Evolutionary conservation across 92 coral and sea anemone genomes (phyloP).

Genomic region (Umimayanthus kanabou): DNA sequence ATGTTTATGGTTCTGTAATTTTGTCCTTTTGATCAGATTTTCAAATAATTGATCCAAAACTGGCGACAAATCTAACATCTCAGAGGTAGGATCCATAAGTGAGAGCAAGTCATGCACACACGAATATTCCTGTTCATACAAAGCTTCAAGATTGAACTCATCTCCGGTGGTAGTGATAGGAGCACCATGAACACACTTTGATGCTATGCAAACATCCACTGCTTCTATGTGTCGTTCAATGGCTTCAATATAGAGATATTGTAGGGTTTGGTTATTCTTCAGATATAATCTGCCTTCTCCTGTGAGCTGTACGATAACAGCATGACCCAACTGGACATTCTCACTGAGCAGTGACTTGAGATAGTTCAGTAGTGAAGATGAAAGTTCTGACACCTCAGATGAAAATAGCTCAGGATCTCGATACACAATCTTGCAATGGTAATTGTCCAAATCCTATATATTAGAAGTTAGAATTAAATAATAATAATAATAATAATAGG

Average conservation of each 20-base stretch:
- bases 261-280: slow-evolving; percentile 77
- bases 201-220: slow-evolving; percentile 34
- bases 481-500: not conserved
- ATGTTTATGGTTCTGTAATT: slow-evolving; percentile 18
- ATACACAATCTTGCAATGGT: slow-evolving; percentile 83
- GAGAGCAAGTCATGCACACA: slow-evolving; percentile 72
- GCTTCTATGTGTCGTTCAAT: slow-evolving; percentile 57
- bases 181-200: not conserved
- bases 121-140: slow-evolving; percentile 15
- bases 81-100: slow-evolving; percentile 71
- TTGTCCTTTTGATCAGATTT: slow-evolving; percentile 61
- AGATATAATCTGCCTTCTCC: slow-evolving; percentile 64
- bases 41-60: slow-evolving; percentile 67
- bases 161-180: slow-evolving; percentile 7
- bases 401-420: slow-evolving; percentile 64
- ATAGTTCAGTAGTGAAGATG: slow-evolving; percentile 62
- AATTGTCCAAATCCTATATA: slow-evolving; percentile 86
- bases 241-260: slow-evolving; percentile 65
- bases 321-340: slow-evolving; percentile 82
- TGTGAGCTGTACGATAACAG: slow-evolving; percentile 68
- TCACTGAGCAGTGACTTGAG: slow-evolving; percentile 67
- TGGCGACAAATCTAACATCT: slow-evolving; percentile 60
- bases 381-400: slow-evolving; percentile 68
- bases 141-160: slow-evolving; percentile 9
- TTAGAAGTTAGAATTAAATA: not conserved